Conservation (phyloP, 2,113 vertebrate species). For the Microtus oregoni region DNA sequence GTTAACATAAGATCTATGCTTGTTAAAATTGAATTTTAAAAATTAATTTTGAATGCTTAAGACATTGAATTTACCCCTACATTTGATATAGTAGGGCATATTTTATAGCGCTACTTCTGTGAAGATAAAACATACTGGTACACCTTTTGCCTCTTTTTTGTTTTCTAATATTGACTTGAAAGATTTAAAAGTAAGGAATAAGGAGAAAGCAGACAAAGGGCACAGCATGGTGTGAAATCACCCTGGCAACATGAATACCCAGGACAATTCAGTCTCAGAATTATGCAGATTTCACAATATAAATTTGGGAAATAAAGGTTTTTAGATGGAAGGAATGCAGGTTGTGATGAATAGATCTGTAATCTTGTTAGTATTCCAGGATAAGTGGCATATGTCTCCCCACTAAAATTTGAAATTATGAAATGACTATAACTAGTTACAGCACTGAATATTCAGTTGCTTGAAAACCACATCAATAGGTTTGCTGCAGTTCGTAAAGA, state of each 20-base stretch:
- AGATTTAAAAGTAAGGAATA: slow-evolving; percentile 13
- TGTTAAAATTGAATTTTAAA: not conserved
- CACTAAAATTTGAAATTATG: slow-evolving; percentile 54
- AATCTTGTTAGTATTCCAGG: slow-evolving; percentile 3
- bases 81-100: not conserved
- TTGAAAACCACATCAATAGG: not conserved
- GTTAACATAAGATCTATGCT: slow-evolving; percentile 22
- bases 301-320: slow-evolving; percentile 32
- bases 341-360: not conserved
- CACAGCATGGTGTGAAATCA: slow-evolving; percentile 20
- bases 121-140: slow-evolving; percentile 2
- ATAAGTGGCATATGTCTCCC: not conserved
- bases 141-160: not conserved
- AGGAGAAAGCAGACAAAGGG: not conserved
- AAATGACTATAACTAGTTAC: slow-evolving; percentile 54
- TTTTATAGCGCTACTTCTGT: not conserved
- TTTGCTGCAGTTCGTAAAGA: slow-evolving; percentile 47
- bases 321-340: not conserved
- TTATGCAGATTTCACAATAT: slow-evolving; percentile 31
- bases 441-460: slow-evolving; percentile 24
- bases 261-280: not conserved
- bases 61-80: not conserved
- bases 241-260: not conserved
- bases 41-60: not conserved
- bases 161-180: not conserved